Conservation (phyloP, 2,888 invertebrate species). For the Acanthosepion esculentum region DNA sequence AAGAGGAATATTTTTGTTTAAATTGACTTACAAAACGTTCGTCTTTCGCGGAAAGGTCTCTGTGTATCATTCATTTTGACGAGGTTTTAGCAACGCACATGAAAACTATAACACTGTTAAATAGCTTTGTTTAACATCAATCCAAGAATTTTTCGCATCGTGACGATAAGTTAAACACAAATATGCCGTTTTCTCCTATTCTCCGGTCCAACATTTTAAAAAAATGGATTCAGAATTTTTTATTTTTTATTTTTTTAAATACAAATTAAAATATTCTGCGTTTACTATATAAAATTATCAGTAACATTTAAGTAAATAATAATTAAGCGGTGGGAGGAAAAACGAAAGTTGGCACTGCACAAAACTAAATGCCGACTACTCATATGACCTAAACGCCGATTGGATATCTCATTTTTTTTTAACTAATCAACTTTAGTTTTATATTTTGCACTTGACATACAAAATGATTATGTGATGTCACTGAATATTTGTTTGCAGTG, state of each 20-base stretch:
- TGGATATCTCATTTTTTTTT: background rate
- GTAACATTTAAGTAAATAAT: background rate
- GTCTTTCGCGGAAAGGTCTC: constrained; percentile 54
- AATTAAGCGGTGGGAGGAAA: background rate
- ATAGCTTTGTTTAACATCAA: background rate
- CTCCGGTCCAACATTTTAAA: background rate
- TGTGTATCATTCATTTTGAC: constrained; percentile 49
- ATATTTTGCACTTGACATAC: background rate
- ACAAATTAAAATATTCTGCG: background rate
- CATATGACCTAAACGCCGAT: background rate
- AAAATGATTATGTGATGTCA: too few species aligned
- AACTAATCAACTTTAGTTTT: background rate
- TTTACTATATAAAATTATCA: background rate
- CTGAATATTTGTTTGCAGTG: background rate
- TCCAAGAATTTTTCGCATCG: background rate
- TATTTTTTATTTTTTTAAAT: background rate
- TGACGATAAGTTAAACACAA: background rate
- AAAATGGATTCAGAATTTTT: background rate
- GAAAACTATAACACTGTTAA: background rate
- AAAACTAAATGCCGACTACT: background rate
- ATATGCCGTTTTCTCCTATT: background rate
- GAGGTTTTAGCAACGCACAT: background rate
- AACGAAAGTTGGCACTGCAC: background rate
- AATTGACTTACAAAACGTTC: constrained; percentile 52
- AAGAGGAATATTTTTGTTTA: background rate